These are phyloP conservation scores for Yoshiicerus persimilis DNA, from an alignment of 1,140 invertebrate species.

Conservation along the genomic window DNA sequence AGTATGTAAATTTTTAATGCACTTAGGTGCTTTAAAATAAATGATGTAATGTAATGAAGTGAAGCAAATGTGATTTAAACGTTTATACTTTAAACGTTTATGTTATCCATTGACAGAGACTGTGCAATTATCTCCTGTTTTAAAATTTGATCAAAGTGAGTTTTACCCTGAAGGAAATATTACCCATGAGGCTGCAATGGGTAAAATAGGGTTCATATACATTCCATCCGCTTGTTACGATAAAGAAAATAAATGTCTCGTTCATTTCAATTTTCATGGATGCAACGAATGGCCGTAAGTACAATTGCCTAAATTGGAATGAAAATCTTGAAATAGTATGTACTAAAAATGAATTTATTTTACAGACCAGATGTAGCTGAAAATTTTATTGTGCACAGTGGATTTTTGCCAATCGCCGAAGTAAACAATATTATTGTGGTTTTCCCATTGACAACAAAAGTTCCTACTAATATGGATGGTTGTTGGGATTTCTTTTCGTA, in stretches of 20 bases:
- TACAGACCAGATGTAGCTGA: constrained; percentile 21
- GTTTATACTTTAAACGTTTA: not conserved
- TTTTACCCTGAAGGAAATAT: constrained; percentile 27
- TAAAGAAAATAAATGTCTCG: not conserved
- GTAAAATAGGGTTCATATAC: constrained; percentile 34
- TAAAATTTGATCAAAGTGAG: constrained; percentile 33
- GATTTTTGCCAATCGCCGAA: constrained; percentile 37
- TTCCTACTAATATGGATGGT: constrained; percentile 29
- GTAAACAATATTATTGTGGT: constrained; percentile 28
- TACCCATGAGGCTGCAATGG: constrained; percentile 25
- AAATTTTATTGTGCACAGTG: constrained; percentile 29
- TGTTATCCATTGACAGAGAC: not conserved
- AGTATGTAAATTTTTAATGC: not conserved
- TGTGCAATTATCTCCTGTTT: not conserved
- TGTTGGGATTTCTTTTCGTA: constrained; percentile 46
- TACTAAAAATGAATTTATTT: not conserved
- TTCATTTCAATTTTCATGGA: constrained; percentile 45
- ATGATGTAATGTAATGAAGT: too few species aligned
- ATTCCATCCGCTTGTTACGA: constrained; percentile 33
- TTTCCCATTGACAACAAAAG: constrained; percentile 37
- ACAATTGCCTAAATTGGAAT: not conserved
- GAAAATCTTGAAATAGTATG: not conserved
- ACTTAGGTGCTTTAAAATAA: too few species aligned
- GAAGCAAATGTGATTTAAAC: not conserved
- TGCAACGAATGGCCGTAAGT: constrained; percentile 43